These are phyloP conservation scores for Brachionichthys hirsutus DNA, from an alignment of 2,113 vertebrate genomes.

Conservation along the genomic window DNA sequence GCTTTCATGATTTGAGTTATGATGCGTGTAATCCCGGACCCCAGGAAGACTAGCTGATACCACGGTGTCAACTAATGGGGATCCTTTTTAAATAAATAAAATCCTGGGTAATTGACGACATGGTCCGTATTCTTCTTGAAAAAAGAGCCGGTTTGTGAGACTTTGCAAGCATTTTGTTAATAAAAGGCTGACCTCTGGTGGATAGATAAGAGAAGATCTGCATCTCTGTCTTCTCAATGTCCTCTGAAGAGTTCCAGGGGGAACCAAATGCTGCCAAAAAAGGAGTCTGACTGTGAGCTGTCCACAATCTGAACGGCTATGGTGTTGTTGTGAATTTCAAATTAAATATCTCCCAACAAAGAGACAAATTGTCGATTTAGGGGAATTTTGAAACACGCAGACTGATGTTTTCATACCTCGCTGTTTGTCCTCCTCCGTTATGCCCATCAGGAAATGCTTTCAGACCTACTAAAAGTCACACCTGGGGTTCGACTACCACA, in stretches of 20 bases:
- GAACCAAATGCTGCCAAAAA: neutral
- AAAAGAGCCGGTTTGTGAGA: conserved; percentile 32
- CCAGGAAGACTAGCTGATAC: no score
- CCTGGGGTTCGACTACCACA: conserved; percentile 69
- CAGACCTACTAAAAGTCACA: conserved; percentile 67
- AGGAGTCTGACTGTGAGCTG: no score
- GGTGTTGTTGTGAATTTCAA: conserved; percentile 8
- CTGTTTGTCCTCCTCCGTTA: conserved; percentile 57
- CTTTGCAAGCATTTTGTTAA: conserved; percentile 55
- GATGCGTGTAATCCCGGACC: no score
- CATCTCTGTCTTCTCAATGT: conserved; percentile 6
- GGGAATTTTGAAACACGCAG: conserved; percentile 19
- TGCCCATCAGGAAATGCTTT: conserved; percentile 69
- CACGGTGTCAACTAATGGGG: no score
- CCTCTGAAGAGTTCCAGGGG: neutral
- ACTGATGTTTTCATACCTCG: conserved; percentile 47
- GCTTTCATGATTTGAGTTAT: no score
- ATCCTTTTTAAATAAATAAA: no score
- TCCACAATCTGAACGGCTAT: neutral
- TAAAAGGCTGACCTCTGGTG: conserved; percentile 79
- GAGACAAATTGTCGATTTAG: neutral
- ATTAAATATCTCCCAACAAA: conserved; percentile 4
- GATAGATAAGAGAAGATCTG: conserved; percentile 41
- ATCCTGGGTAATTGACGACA: neutral
- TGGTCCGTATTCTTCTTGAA: conserved; percentile 1